These are phyloP conservation scores for Trachurus trachurus DNA, from an alignment of 2,797 vertebrate genomes.

Conservation along the genomic window DNA sequence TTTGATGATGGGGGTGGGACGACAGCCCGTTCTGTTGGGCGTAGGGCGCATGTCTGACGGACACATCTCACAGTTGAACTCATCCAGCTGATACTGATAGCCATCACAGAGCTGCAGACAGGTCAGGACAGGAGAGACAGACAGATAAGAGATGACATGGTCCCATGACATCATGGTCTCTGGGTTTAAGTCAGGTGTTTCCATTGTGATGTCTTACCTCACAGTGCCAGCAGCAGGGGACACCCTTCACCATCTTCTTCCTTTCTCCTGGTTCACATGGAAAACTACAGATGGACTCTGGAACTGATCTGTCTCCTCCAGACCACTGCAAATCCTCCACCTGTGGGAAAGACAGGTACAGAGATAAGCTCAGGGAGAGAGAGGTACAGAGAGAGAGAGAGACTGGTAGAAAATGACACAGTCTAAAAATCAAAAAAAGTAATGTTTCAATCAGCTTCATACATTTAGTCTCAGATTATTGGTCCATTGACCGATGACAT, in stretches of 20 bases:
- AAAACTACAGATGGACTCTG: slow-evolving; percentile 91
- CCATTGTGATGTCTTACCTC: slow-evolving; percentile 74
- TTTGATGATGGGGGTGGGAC: slow-evolving; percentile 90
- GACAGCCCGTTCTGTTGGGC: slow-evolving; percentile 88
- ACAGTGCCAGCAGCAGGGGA: slow-evolving; percentile 96
- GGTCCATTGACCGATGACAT: slow-evolving; percentile 93
- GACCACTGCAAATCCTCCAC: slow-evolving; percentile 91
- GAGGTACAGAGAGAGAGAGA: neutral
- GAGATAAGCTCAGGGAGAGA: neutral
- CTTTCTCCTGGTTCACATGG: slow-evolving; percentile 91
- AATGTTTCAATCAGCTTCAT: slow-evolving; percentile 34
- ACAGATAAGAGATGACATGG: neutral
- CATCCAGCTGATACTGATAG: slow-evolving; percentile 90
- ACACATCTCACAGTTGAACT: slow-evolving; percentile 90
- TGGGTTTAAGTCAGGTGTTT: too few relatives aligned
- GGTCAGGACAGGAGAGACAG: neutral
- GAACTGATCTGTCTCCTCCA: slow-evolving; percentile 81
- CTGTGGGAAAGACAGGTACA: slow-evolving; percentile 63
- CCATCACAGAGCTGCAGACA: slow-evolving; percentile 87
- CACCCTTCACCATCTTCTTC: slow-evolving; percentile 96
- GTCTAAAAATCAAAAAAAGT: neutral
- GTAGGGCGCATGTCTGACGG: slow-evolving; percentile 89
- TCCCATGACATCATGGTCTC: neutral
- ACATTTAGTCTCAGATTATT: slow-evolving; percentile 91
- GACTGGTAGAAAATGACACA: neutral